A percentile compares a stretch with the other conserved stretches of the same genome.
These are phyloP conservation scores for Thaumetopoea pityocampa DNA, from an alignment of 1,140 invertebrate genomes.

Conservation along the genomic window DNA sequence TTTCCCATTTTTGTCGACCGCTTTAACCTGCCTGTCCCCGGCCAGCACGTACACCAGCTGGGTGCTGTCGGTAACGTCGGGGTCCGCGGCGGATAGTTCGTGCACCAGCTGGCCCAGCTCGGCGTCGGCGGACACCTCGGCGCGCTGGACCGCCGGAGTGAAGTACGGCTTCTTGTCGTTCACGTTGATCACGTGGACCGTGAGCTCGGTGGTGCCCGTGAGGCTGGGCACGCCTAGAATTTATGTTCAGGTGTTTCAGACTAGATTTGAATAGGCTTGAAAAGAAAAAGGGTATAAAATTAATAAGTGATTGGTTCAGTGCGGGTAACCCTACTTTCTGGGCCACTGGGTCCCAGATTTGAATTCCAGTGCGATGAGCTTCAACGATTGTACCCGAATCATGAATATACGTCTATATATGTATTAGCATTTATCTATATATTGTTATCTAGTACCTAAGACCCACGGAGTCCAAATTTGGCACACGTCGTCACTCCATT, in stretches of 20 bases:
- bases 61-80: slow-evolving; percentile 83
- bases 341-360: too few relatives aligned
- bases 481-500: too few relatives aligned
- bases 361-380: too few relatives aligned
- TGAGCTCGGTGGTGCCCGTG: slow-evolving; percentile 87
- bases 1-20: slow-evolving; percentile 89
- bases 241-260: not conserved
- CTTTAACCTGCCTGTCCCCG: slow-evolving; percentile 80
- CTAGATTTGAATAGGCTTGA: slow-evolving; percentile 1
- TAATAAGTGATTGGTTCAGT: too few relatives aligned
- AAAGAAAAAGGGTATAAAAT: not conserved
- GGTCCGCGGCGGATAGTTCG: slow-evolving; percentile 86
- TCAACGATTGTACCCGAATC: too few relatives aligned
- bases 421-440: too few relatives aligned
- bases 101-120: slow-evolving; percentile 84
- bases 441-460: too few relatives aligned
- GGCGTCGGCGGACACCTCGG: slow-evolving; percentile 87
- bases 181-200: slow-evolving; percentile 87
- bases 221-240: slow-evolving; percentile 82
- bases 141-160: slow-evolving; percentile 86
- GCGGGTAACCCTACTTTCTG: too few relatives aligned
- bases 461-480: too few relatives aligned
- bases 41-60: slow-evolving; percentile 84
- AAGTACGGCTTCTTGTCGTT: slow-evolving; percentile 95
- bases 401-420: too few relatives aligned